A percentile compares a stretch with the other conserved stretches of the same genome.
These are phyloP conservation scores for Linnaemya vulpina DNA, from an alignment of 2,888 invertebrate species.

Conservation along the genomic window DNA sequence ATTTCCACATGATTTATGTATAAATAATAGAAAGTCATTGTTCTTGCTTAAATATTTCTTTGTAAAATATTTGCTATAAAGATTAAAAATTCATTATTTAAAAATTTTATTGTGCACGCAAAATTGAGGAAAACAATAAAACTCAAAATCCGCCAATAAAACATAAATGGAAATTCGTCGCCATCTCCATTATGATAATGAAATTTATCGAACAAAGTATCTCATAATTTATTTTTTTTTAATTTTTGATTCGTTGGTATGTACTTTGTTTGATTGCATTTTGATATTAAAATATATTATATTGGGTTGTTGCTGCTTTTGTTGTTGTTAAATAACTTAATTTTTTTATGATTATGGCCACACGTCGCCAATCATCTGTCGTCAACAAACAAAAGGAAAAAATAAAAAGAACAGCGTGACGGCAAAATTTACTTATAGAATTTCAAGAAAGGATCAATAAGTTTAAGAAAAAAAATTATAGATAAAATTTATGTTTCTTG, in stretches of 20 bases:
- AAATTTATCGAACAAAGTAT: slow-evolving; percentile 26
- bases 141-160: slow-evolving; percentile 5
- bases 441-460: slow-evolving; percentile 37
- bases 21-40: neutral
- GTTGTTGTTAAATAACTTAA: slow-evolving; percentile 48
- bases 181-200: slow-evolving; percentile 5
- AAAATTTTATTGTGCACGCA: neutral
- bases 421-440: slow-evolving; percentile 37
- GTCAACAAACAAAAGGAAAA: slow-evolving; percentile 43
- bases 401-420: slow-evolving; percentile 10
- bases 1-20: neutral
- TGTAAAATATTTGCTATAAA: neutral
- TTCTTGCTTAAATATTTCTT: neutral
- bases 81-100: neutral
- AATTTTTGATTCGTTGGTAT: slow-evolving; percentile 23
- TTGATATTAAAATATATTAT: slow-evolving; percentile 26
- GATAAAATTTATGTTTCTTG: slow-evolving; percentile 33
- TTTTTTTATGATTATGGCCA: slow-evolving; percentile 62
- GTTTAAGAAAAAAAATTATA: slow-evolving; percentile 1
- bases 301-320: neutral
- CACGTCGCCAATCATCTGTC: slow-evolving; percentile 68
- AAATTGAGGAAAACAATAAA: neutral
- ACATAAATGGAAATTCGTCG: slow-evolving; percentile 18
- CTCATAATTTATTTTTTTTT: slow-evolving; percentile 29
- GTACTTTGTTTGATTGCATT: neutral